Conservation (phyloP, 2,797 vertebrate species). For the Corythornis leucogaster region DNA sequence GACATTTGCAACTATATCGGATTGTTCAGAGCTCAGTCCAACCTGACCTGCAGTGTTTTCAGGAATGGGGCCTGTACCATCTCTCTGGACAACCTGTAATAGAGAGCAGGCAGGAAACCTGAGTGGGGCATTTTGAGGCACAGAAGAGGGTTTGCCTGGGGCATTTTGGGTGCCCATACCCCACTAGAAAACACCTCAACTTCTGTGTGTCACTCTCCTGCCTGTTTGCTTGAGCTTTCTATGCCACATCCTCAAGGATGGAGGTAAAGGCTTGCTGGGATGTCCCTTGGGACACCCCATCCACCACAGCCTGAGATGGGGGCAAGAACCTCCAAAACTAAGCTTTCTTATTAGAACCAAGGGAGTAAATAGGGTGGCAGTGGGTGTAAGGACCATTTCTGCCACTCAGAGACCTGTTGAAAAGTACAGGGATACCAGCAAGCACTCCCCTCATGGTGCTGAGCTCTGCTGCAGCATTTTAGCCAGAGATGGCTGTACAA, state of each 20-base stretch:
- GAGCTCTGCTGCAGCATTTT: rapidly evolving
- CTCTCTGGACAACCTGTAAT: background rate
- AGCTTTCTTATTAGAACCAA: background rate
- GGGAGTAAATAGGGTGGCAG: background rate
- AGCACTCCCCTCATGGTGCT: rapidly evolving
- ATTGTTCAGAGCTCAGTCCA: background rate
- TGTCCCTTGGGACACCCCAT: background rate
- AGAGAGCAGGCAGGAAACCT: background rate
- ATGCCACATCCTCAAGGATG: constrained; percentile 15
- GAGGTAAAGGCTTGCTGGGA: constrained; percentile 36
- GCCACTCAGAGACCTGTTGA: rapidly evolving
- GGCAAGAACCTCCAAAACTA: background rate
- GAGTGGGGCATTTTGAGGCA: rapidly evolving
- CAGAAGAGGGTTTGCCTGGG: background rate
- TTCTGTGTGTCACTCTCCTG: background rate
- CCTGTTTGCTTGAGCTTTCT: constrained; percentile 69
- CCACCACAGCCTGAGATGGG: background rate
- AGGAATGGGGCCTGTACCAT: background rate
- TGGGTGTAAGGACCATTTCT: rapidly evolving
- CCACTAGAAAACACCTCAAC: background rate
- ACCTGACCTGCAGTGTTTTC: background rate
- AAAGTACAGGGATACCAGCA: rapidly evolving
- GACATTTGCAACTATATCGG: background rate
- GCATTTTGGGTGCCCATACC: background rate
- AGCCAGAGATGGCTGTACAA: background rate